These are phyloP conservation scores for Muricea muricata DNA, from an alignment of 92 coral and sea anemone species.

Conservation along the genomic window DNA sequence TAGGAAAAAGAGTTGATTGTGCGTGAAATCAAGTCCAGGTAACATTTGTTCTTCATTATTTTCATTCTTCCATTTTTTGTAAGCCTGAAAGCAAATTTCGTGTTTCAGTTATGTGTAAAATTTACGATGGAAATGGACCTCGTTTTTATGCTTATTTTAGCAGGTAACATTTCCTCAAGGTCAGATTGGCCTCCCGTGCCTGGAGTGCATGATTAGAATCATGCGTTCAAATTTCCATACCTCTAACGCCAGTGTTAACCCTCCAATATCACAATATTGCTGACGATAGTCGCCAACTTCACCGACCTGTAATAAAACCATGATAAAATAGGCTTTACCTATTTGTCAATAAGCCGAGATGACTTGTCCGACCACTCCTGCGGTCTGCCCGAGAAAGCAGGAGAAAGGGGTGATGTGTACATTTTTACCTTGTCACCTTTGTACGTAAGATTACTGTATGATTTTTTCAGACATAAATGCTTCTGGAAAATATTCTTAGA, in stretches of 20 bases:
- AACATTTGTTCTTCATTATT: neutral
- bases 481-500: neutral
- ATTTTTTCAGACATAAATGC: neutral
- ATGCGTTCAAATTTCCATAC: neutral
- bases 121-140: neutral
- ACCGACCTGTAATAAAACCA: neutral
- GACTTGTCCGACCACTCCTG: too few species aligned
- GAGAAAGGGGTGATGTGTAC: too few species aligned
- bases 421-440: constrained; percentile 12
- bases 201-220: too few species aligned
- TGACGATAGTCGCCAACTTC: neutral
- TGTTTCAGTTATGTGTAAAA: neutral
- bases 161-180: too few species aligned
- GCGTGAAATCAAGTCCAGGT: constrained; percentile 10
- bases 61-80: constrained; percentile 16
- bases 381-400: too few species aligned
- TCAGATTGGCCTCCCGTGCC: too few species aligned
- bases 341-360: too few species aligned
- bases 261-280: constrained; percentile 20
- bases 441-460: neutral
- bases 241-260: constrained; percentile 21
- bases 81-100: constrained; percentile 20
- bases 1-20: constrained; percentile 21
- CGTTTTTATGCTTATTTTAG: too few species aligned
- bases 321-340: too few species aligned